Base-by-base conservation (phyloP, 2,797 vertebrate genomes). In the Orestias chungarensis region DNA sequence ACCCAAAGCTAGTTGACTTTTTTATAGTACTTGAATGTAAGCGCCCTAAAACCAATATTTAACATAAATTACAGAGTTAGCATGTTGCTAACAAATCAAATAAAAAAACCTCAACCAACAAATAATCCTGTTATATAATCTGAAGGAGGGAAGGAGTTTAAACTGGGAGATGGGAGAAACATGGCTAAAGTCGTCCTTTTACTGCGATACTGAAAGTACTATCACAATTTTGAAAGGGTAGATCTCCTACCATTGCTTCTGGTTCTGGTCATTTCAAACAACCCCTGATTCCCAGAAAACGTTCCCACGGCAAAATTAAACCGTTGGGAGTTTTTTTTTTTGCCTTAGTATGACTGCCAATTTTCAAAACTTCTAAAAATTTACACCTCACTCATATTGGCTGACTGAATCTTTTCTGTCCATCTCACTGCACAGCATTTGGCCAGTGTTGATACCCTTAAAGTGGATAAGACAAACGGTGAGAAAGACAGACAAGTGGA, bases 371-470 rank as follows among this genome's bases (percentile, higher is more conserved):
- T 74, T 74, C 65, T 80, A 71, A 87, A 75, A 76, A 76, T 64
- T 61, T 47, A 50, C 33, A 14, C 72, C 57, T n/a, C 12, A 62
- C 15, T 40, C 71, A 70, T 70, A 76, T 65, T 66, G 68, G 80
- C 69, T 76, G 74, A 87, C 72, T 71, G 70, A 27, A 40, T 68
- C 61, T 78, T 73, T 76, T 64, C 64, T 42, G 81, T 74, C 59
- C 33, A 40, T 81, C 73, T 86, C 76, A 83, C 87, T 82, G 86
- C 82, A 90, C 78, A 80, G 86, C 85, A 89, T 89, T 90, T 91
- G 90, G 87, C 85, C 82, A 79, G 76, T 83, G 83, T 92, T 90
- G 91, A 92, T 84, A 91, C 80, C 88, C 84, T 81, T 66, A 70
- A 92, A 89, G 90, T 78, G 80, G 79, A 82, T 79, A 76, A 88